Evolutionary conservation across 2,113 vertebrate species (phyloP).

Genomic region (Melanocharis versteri): DNA sequence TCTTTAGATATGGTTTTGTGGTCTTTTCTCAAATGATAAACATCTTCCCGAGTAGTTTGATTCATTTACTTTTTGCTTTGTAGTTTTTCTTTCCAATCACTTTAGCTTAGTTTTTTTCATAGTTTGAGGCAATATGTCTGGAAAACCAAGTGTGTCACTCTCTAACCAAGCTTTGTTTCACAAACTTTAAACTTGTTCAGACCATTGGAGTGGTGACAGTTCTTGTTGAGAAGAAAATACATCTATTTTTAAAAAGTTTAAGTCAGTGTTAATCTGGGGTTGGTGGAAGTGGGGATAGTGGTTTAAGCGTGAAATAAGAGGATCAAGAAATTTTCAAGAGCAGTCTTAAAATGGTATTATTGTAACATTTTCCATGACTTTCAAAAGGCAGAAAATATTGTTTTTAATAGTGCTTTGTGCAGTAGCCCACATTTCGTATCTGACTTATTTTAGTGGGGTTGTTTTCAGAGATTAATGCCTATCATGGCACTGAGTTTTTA

Average conservation of each 20-base stretch:
- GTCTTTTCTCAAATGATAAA: not conserved
- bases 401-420: not conserved
- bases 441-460: not conserved
- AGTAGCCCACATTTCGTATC: not conserved
- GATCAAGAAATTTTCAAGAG: not conserved
- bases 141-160: not conserved
- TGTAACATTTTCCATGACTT: not conserved
- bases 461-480: not conserved
- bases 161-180: not conserved
- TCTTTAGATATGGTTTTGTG: not conserved
- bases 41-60: not conserved
- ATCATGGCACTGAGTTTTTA: not conserved
- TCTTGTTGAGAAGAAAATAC: not conserved
- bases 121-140: not conserved
- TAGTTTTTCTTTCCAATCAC: not conserved
- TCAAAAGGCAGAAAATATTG: not conserved
- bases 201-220: not conserved
- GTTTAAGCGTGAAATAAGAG: not conserved
- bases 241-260: not conserved
- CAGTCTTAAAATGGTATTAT: not conserved
- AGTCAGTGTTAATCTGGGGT: not conserved
- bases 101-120: not conserved
- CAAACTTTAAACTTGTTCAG: not conserved
- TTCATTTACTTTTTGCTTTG: not conserved
- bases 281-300: not conserved